These are phyloP conservation scores for Paracanthobrama guichenoti DNA, from an alignment of 2,113 vertebrate species.

Conservation along the genomic window DNA sequence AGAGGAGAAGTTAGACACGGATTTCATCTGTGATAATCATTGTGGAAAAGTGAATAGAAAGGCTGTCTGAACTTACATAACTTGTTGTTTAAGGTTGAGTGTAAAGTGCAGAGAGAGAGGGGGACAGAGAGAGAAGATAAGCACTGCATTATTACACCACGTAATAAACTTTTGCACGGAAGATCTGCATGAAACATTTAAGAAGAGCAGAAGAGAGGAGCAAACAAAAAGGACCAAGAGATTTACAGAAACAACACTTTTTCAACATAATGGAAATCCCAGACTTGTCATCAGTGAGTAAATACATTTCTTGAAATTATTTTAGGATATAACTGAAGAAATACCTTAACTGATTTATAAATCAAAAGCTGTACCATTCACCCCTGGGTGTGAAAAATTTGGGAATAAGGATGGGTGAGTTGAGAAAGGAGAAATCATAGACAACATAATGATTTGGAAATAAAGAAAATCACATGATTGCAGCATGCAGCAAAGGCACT, in stretches of 20 bases:
- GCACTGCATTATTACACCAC: no score
- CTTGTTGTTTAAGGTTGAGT: background rate
- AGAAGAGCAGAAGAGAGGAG: background rate
- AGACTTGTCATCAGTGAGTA: slow-evolving; percentile 32
- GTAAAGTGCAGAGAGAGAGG: background rate
- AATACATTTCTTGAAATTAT: background rate
- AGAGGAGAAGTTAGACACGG: background rate
- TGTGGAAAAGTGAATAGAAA: background rate
- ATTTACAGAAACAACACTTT: background rate
- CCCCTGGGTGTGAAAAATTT: background rate
- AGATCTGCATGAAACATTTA: background rate
- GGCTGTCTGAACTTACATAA: background rate
- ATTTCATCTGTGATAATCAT: background rate
- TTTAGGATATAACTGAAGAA: background rate
- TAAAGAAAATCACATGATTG: background rate
- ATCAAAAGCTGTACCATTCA: background rate
- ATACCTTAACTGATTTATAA: background rate
- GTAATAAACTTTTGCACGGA: background rate
- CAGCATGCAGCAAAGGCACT: background rate
- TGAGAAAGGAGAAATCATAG: background rate
- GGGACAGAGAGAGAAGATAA: background rate
- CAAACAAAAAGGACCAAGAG: background rate
- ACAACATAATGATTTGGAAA: background rate
- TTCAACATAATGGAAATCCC: slow-evolving; percentile 39
- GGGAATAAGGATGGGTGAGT: background rate